A percentile compares a stretch with the other conserved stretches of the same genome.
phyloP scores from a whole-genome alignment of 1,140 invertebrate species.

The Drosophila punjabiensis region DNA sequence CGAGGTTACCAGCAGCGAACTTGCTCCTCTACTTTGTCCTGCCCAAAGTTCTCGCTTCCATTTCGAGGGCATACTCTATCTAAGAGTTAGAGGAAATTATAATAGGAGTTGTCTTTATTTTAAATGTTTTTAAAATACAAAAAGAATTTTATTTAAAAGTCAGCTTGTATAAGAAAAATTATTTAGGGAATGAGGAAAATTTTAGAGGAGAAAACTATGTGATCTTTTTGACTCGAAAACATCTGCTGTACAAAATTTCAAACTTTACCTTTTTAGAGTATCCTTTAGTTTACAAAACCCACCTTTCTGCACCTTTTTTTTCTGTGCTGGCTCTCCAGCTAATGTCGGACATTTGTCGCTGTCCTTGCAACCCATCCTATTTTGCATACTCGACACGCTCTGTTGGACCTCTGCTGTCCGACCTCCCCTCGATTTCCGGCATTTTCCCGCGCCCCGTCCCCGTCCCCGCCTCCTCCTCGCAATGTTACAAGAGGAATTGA shows the following conservation, averaged over 20 bases:
- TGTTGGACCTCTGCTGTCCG: constrained; percentile 38
- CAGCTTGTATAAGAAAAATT: background rate
- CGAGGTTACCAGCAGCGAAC: constrained; percentile 65
- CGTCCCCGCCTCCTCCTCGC: constrained; percentile 4
- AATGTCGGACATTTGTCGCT: constrained; percentile 74
- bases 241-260: background rate
- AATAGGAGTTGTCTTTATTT: rapidly evolving
- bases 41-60: constrained; percentile 30
- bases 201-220: no score
- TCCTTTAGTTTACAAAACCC: no score
- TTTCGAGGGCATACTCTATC: constrained; percentile 17
- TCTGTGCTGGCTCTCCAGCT: constrained; percentile 44
- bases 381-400: constrained; percentile 78
- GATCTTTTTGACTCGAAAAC: background rate
- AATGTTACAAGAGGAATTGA: constrained; percentile 33
- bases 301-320: constrained; percentile 33
- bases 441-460: background rate
- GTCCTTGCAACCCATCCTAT: constrained; percentile 61
- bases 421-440: constrained; percentile 22
- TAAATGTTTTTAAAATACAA: background rate
- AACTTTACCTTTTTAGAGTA: background rate
- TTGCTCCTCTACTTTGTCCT: constrained; percentile 59
- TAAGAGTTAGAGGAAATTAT: no score
- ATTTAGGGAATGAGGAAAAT: no score
- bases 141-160: background rate